These are phyloP conservation scores for Ctenochaetus hawaiiensis DNA, from an alignment of 2,797 vertebrate species.

Conservation along the genomic window DNA sequence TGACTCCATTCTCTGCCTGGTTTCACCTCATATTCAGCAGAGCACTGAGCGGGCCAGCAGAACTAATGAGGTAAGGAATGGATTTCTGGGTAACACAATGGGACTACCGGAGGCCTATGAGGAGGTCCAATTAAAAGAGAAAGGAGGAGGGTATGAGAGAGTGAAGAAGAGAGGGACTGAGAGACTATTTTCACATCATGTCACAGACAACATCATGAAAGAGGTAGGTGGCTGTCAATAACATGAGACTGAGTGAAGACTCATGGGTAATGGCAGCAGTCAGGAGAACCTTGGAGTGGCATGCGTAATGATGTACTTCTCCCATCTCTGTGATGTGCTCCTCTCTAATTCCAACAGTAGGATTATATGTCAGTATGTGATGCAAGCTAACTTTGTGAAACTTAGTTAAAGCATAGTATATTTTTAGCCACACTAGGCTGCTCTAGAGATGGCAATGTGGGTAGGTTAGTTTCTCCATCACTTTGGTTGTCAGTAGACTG, in stretches of 20 bases:
- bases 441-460: not conserved
- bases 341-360: not conserved
- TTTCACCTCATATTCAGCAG: slow-evolving; percentile 18
- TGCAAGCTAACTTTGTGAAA: slow-evolving; percentile 5
- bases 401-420: not conserved
- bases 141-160: not conserved
- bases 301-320: not conserved
- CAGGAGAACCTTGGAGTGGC: not conserved
- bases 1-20: slow-evolving; percentile 14
- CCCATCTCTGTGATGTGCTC: not conserved
- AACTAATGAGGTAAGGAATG: slow-evolving; percentile 63
- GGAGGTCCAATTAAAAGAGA: slow-evolving; percentile 56
- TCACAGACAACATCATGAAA: slow-evolving; percentile 15
- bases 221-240: slow-evolving; percentile 31
- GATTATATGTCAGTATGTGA: not conserved
- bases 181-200: slow-evolving; percentile 28
- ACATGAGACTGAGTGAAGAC: slow-evolving; percentile 20
- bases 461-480: not conserved
- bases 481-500: not conserved
- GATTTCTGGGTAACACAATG: slow-evolving; percentile 51
- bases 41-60: slow-evolving; percentile 13
- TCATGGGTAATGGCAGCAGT: slow-evolving; percentile 29
- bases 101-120: slow-evolving; percentile 33
- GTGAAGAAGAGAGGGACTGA: not conserved
- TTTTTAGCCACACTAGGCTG: not conserved